Evolutionary conservation across 2,888 invertebrate genomes (phyloP), one percentile per base, ranked within the genome.

Genomic region (Lagria hirta): DNA sequence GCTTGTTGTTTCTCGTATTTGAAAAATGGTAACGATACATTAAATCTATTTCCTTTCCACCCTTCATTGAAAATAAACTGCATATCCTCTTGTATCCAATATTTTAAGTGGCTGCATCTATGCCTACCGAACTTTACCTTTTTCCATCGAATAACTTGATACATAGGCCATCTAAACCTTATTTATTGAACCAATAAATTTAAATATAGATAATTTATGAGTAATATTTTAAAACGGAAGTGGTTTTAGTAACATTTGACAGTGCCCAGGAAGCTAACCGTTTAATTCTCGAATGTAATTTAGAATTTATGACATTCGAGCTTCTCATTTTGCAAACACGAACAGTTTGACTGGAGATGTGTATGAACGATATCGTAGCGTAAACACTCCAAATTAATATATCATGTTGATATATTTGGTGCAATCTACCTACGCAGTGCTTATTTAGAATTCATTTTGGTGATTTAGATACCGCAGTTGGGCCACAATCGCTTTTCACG

Each of bases 361-460:
- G 34, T 41, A 38, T 28, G 33, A 45, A 45, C 30, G 40, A 34
- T 45, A 47, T 47, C 42, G 30, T 33, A 26, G 36, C 33, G 37
- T 36, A 42, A 47, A 47, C 44, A 44, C 30, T 30, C 38, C 18
- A 17, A 32, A 44, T 44, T 38, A 44, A 44, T 44, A 44, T 23
- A 47, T 47, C 42, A 47, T 30, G 42, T 21, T 42, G 41, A 47
- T 42, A 32, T 45, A 45, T 47, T 28, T 32, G 30, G 15, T 42
- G 42, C 34, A 36, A 29, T 44, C 38, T 44, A 38, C 33, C 26
- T 52, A 48, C 45, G 43, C 43, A 47, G 29, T 43, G 49, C 48
- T 52, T 50, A 52, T 50, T 52, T 49, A 48, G 47, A 52, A 52
- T 47, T 49, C 44, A 49, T 52, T 48, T 43, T 36, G 38, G 41